A percentile compares a stretch with the other conserved stretches of the same genome.
Conservation (phyloP, 2,113 vertebrate species). For the Spheniscus mendiculus region DNA sequence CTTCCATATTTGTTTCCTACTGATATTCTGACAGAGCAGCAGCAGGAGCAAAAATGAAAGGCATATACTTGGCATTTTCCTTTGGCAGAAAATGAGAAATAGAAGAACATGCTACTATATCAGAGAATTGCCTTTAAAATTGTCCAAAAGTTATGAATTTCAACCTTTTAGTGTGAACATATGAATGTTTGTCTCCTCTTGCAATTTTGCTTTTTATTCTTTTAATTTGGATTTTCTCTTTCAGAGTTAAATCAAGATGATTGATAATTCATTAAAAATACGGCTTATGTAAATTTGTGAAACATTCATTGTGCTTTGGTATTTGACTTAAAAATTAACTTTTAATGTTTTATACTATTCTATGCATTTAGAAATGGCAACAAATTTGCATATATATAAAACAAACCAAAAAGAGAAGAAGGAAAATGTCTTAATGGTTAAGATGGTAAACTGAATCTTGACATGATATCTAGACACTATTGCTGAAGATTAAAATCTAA, state of each 20-base stretch:
- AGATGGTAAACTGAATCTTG: background rate
- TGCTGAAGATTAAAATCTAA: background rate
- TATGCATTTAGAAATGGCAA: background rate
- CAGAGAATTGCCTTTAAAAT: background rate
- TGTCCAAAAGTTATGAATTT: background rate
- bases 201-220: background rate
- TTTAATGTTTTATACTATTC: background rate
- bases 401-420: background rate
- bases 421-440: background rate
- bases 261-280: background rate
- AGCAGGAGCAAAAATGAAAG: constrained; percentile 4
- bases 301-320: background rate
- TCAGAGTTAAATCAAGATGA: background rate
- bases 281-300: background rate
- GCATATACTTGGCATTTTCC: background rate
- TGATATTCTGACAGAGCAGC: background rate
- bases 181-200: background rate
- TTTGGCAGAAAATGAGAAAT: background rate
- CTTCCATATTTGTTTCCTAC: background rate
- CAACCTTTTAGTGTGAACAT: background rate
- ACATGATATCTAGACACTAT: background rate
- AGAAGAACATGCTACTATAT: background rate
- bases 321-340: background rate
- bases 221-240: background rate
- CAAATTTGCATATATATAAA: background rate